These are phyloP conservation scores for Lasioglossum lativentre DNA, from an alignment of 2,888 invertebrate species.

Conservation along the genomic window DNA sequence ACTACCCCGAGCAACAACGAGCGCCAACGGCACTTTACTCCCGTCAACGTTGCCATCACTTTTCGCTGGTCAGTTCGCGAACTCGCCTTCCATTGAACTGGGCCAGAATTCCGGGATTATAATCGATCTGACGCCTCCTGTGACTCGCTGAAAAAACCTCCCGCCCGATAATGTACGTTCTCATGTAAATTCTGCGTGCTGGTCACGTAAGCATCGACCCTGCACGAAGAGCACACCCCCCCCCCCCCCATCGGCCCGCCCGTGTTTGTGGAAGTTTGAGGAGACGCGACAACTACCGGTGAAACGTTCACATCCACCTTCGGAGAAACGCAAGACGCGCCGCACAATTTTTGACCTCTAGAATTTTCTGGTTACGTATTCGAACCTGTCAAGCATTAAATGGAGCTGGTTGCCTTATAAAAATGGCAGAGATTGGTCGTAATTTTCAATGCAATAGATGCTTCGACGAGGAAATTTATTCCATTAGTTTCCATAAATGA, in stretches of 20 bases:
- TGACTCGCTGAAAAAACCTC: slow-evolving; percentile 45
- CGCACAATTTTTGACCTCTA: neutral
- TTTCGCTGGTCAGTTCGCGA: slow-evolving; percentile 56
- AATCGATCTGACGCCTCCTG: slow-evolving; percentile 53
- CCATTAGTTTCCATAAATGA: too few relatives aligned
- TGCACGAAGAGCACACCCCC: slow-evolving; percentile 4
- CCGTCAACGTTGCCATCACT: slow-evolving; percentile 65
- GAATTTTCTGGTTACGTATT: neutral
- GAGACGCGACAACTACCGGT: neutral
- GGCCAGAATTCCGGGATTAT: slow-evolving; percentile 63
- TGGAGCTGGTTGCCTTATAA: neutral
- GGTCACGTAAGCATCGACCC: slow-evolving; percentile 25
- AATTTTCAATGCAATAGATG: too few relatives aligned
- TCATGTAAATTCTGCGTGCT: slow-evolving; percentile 9
- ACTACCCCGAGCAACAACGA: neutral
- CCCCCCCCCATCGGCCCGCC: neutral
- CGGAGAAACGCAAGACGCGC: neutral
- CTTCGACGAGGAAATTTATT: too few relatives aligned
- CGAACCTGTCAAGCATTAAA: neutral
- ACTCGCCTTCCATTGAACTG: slow-evolving; percentile 59
- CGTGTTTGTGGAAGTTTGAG: neutral
- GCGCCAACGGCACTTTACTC: slow-evolving; percentile 46
- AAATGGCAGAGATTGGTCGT: neutral
- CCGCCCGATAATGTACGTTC: slow-evolving; percentile 23
- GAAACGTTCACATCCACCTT: neutral